Conservation (phyloP, 2,797 vertebrate genomes). For the Xenopus petersii region DNA sequence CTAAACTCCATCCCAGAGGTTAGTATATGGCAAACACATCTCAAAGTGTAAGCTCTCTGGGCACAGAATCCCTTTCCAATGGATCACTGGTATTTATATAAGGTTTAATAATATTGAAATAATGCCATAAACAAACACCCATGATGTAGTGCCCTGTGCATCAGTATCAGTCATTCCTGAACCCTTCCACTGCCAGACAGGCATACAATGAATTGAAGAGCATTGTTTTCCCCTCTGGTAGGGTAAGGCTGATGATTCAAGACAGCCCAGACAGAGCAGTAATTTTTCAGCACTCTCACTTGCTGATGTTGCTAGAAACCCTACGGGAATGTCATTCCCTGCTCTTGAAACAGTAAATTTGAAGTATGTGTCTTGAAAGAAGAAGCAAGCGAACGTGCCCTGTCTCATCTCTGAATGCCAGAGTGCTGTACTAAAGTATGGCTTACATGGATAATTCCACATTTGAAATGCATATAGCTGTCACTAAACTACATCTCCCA, state of each 20-base stretch:
- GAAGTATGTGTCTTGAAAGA: constrained; percentile 20
- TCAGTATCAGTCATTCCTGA: not conserved
- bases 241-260: constrained; percentile 18
- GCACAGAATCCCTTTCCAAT: no score
- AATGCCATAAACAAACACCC: no score
- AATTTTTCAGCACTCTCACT: constrained; percentile 48
- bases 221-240: constrained; percentile 12
- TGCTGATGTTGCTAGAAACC: constrained; percentile 39
- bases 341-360: constrained; percentile 41
- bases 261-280: constrained; percentile 25
- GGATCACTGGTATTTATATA: no score
- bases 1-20: no score
- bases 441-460: no score
- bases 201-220: not conserved
- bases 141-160: not conserved
- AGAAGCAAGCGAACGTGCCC: constrained; percentile 13
- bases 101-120: no score
- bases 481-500: no score
- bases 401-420: constrained; percentile 32
- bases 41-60: no score
- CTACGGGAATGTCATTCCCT: constrained; percentile 32
- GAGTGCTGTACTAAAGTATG: no score
- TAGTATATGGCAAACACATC: no score
- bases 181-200: not conserved
- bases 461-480: not conserved